phyloP scores from a whole-genome alignment of 2,113 vertebrate species.

The Melanotaenia duboulayi region DNA sequence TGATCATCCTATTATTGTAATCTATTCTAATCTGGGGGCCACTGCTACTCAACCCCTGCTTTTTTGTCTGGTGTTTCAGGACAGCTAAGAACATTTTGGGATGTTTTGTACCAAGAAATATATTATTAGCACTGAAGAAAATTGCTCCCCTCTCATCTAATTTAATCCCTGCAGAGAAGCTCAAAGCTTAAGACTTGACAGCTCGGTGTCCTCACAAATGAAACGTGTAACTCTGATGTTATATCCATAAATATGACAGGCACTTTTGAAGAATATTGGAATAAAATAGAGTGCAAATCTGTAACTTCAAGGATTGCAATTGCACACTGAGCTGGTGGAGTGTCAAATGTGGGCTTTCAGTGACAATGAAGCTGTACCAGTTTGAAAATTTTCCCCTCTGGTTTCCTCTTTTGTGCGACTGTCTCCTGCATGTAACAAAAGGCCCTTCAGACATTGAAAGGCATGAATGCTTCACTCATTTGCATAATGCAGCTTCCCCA shows the following conservation, averaged over 20 bases:
- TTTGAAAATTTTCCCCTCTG: conserved; percentile 52
- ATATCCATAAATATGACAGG: conserved; percentile 24
- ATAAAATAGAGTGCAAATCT: conserved; percentile 6
- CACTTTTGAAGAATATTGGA: not conserved
- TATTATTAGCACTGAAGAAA: conserved; percentile 15
- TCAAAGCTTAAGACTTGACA: conserved; percentile 7
- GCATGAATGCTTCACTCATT: conserved; percentile 41
- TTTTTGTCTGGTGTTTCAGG: conserved; percentile 52
- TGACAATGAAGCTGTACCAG: conserved; percentile 36
- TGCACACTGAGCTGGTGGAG: conserved; percentile 7
- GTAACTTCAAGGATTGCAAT: conserved; percentile 1
- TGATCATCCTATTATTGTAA: conserved; percentile 36
- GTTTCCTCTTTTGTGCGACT: conserved; percentile 45
- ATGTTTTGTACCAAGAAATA: conserved; percentile 48
- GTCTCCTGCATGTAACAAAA: conserved; percentile 59
- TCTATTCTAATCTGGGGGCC: conserved; percentile 56
- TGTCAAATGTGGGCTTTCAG: conserved; percentile 17
- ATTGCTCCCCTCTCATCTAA: conserved; percentile 7
- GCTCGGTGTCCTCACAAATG: conserved; percentile 16
- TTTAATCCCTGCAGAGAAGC: conserved; percentile 39
- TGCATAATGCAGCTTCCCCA: conserved; percentile 54
- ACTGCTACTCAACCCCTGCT: conserved; percentile 11
- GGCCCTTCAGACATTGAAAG: conserved; percentile 48
- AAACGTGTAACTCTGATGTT: conserved; percentile 24
- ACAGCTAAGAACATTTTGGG: conserved; percentile 33